A percentile compares a stretch with the other conserved stretches of the same genome.
Conservation (phyloP, 1,140 invertebrate species). For the Choristoneura fumiferana region DNA sequence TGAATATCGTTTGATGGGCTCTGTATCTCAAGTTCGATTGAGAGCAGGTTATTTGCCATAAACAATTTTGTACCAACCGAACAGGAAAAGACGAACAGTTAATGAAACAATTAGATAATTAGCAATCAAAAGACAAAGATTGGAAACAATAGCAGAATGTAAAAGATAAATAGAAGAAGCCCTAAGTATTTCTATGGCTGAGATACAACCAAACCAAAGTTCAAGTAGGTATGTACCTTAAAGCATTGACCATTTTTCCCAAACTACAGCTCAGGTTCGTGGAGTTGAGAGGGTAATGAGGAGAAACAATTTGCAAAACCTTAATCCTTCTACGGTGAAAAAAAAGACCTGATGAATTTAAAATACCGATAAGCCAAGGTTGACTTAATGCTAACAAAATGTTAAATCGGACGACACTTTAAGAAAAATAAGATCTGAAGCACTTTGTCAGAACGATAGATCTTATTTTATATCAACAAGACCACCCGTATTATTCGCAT, state of each 20-base stretch:
- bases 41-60: slow-evolving; percentile 33
- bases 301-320: neutral
- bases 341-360: neutral
- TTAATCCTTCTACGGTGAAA: neutral
- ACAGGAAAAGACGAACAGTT: slow-evolving; percentile 32
- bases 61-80: slow-evolving; percentile 39
- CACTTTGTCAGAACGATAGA: neutral
- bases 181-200: too few species aligned
- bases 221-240: too few species aligned
- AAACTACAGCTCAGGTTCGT: neutral
- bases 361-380: neutral
- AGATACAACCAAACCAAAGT: too few species aligned
- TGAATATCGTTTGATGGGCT: slow-evolving; percentile 41
- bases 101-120: slow-evolving; percentile 10
- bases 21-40: slow-evolving; percentile 34
- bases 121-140: slow-evolving; percentile 25
- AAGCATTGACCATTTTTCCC: too few species aligned
- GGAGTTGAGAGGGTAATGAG: neutral
- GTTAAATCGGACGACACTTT: neutral
- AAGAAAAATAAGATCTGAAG: neutral
- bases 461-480: neutral
- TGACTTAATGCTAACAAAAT: neutral
- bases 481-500: neutral
- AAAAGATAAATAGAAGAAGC: slow-evolving; percentile 11
- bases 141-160: slow-evolving; percentile 11